phyloP scores from a whole-genome alignment of 2,888 invertebrate genomes.

The Cheilosia pagana region DNA sequence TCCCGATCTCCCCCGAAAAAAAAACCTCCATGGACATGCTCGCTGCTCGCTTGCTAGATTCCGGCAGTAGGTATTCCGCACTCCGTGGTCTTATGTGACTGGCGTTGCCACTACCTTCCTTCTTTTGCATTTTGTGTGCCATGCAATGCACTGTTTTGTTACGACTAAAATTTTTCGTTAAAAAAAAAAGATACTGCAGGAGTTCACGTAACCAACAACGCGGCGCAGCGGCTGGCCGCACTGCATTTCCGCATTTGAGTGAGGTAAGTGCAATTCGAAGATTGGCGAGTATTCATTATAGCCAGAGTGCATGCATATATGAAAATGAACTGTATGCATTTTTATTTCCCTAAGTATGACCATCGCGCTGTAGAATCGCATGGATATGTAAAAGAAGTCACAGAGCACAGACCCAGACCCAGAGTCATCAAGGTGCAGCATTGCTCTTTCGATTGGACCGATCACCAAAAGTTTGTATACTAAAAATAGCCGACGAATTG shows the following conservation, averaged over 20 bases:
- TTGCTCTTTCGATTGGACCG: constrained; percentile 65
- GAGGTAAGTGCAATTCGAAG: constrained; percentile 67
- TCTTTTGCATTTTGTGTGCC: constrained; percentile 63
- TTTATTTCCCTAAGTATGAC: constrained; percentile 49
- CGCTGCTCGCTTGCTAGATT: constrained; percentile 4
- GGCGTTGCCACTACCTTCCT: constrained; percentile 53
- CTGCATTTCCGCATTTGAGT: constrained; percentile 73
- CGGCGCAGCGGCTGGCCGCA: constrained; percentile 31
- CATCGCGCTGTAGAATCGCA: constrained; percentile 33
- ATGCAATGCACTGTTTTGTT: constrained; percentile 71
- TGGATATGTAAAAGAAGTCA: constrained; percentile 52
- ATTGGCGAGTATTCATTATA: constrained; percentile 65
- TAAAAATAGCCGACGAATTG: constrained; percentile 70
- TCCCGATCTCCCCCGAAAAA: constrained; percentile 16
- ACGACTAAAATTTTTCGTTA: constrained; percentile 51
- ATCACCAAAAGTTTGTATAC: constrained; percentile 42
- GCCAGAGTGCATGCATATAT: constrained; percentile 45
- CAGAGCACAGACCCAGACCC: too few species aligned
- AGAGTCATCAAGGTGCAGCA: constrained; percentile 56
- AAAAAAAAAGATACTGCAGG: constrained; percentile 46
- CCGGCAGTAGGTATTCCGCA: constrained; percentile 23
- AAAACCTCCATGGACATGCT: constrained; percentile 34
- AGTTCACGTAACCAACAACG: constrained; percentile 70
- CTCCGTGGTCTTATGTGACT: constrained; percentile 66
- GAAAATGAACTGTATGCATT: constrained; percentile 65